Conservation (phyloP, 1,140 invertebrate species). For the Aphelenchoides fujianensis region DNA sequence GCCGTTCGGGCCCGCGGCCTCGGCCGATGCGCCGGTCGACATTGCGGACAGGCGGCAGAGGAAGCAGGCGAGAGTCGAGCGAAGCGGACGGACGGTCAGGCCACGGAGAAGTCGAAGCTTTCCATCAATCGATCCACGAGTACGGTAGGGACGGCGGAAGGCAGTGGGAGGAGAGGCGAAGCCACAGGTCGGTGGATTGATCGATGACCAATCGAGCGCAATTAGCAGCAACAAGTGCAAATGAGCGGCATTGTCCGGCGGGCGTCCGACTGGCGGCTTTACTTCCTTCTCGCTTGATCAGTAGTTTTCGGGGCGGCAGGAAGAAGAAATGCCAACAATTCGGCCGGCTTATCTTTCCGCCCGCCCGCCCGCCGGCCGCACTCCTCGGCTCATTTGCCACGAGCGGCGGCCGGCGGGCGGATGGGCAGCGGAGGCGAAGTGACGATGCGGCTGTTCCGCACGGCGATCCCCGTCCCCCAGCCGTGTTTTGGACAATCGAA, state of each 20-base stretch:
- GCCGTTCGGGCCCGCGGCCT: neutral
- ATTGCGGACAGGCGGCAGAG: neutral
- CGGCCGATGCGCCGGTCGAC: neutral
- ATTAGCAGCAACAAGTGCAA: neutral
- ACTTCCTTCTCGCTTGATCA: conserved; percentile 1
- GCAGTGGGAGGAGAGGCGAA: too few species aligned
- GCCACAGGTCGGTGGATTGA: too few species aligned
- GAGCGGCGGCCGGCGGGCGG: neutral
- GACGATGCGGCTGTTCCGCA: neutral
- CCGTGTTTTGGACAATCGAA: neutral
- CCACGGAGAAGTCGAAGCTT: too few species aligned
- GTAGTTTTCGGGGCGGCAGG: neutral
- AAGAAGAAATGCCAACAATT: conserved; percentile 1
- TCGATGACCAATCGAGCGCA: too few species aligned
- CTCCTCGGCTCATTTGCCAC: neutral
- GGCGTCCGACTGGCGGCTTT: neutral
- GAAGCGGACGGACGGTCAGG: too few species aligned
- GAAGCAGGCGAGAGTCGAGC: neutral
- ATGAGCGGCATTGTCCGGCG: neutral
- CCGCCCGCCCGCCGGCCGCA: too few species aligned
- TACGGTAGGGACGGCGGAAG: too few species aligned
- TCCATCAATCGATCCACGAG: too few species aligned
- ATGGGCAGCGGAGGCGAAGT: neutral
- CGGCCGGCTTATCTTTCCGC: neutral
- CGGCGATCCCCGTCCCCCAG: neutral